phyloP scores from a whole-genome alignment of 2,888 invertebrate genomes.

The Anticlea derivata region DNA sequence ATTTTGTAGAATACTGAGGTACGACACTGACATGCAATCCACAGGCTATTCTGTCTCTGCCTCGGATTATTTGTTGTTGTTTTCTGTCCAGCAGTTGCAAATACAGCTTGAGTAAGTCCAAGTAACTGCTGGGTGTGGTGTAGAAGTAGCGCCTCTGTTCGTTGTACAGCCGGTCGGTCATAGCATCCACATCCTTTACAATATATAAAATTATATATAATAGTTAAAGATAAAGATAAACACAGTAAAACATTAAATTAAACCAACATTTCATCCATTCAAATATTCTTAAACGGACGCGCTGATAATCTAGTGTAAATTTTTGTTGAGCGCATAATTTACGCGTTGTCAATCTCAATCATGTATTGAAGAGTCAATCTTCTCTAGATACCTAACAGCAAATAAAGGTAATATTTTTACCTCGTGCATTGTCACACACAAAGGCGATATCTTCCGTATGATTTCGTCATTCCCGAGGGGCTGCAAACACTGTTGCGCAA shows the following conservation, averaged over 20 bases:
- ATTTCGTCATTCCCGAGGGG: conserved; percentile 80
- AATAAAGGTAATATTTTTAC: conserved; percentile 45
- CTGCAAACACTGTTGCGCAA: conserved; percentile 88
- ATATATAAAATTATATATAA: conserved; percentile 27
- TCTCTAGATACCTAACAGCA: too few species aligned
- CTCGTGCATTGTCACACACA: conserved; percentile 77
- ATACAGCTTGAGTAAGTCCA: conserved; percentile 93
- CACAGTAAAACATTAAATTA: too few species aligned
- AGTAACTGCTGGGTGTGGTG: conserved; percentile 95
- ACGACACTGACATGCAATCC: conserved; percentile 83
- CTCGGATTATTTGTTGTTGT: conserved; percentile 86
- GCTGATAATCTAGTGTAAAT: too few species aligned
- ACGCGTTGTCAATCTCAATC: too few species aligned
- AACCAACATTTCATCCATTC: too few species aligned
- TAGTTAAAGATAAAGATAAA: too few species aligned
- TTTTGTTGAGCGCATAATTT: too few species aligned
- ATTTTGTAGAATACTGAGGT: background rate
- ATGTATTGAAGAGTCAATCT: too few species aligned
- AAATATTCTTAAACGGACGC: too few species aligned
- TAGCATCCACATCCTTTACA: conserved; percentile 89
- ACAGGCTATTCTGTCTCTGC: conserved; percentile 88
- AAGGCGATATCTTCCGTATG: conserved; percentile 59
- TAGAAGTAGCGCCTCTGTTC: conserved; percentile 95
- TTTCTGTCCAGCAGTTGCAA: conserved; percentile 87
- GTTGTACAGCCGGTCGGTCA: conserved; percentile 89